Evolutionary conservation across 2,888 invertebrate genomes (phyloP), one percentile per base, ranked within the genome.

Genomic region (Phoenoteleia sp.): DNA sequence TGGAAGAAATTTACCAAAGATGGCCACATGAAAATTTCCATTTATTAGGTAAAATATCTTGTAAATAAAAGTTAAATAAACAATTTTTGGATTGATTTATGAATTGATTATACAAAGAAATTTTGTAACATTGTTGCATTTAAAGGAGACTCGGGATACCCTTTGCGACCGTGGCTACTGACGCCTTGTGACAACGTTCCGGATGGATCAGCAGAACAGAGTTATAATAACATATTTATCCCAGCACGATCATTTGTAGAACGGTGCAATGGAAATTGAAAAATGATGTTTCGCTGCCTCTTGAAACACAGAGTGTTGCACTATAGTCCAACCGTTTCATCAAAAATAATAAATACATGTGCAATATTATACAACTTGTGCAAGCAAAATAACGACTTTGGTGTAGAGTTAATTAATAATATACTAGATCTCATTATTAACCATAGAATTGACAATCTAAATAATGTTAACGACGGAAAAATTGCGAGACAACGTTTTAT

Each of bases 151-250:
- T 25, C 84, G 23, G 87, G 87, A 7, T 88, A 88, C 66, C 42
- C 87, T 4, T 64, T 86, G 13, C 42, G 83, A 21, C 80, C 88
- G 21, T 88, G 84, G 79, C 25, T 79, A 23, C 13, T 69, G 33
- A 82, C 76, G 11, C 79, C 82, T 11, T 56, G 13, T 29, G 39
- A 36, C n/a, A 33, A 52, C 21, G 23, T 52, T 3, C 67, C 67
- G 5, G 67, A 69, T 52, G 36, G 25, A 15, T n/a, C 21, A 6
- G n/a, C n/a, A n/a, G n/a, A n/a, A n/a, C n/a, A n/a, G n/a, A n/a
- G n/a, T n/a, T 45, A 21, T 25, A 62, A 62, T 21, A 13, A 21
- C 4, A 15, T 39, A 13, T 62, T 62, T 7, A 45, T 3, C 3
- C 5, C 4, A 11, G 27, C 47, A 15, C 47, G 64, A 1, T 13